These are phyloP conservation scores for Penaeus monodon DNA, from an alignment of 2,888 invertebrate species.

Conservation along the genomic window DNA sequence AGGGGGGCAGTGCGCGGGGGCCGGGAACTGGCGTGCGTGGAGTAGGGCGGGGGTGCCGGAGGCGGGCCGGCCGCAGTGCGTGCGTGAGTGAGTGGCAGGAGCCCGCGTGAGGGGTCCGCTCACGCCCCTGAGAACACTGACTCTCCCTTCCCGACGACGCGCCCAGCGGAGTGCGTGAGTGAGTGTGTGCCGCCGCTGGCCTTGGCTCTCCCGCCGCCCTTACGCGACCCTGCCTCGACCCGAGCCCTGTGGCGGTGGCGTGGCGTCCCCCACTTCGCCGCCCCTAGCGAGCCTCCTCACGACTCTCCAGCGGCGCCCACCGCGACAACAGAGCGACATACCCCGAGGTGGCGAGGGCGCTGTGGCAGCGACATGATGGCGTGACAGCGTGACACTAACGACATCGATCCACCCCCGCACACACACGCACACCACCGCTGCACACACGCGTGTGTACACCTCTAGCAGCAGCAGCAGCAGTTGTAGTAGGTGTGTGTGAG, in stretches of 20 bases:
- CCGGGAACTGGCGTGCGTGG: constrained; percentile 21
- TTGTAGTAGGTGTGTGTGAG: constrained; percentile 38
- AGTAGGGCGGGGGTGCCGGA: constrained; percentile 25
- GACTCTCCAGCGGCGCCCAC: background rate
- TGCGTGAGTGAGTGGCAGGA: constrained; percentile 47
- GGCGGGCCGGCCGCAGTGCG: constrained; percentile 42
- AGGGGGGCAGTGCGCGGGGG: constrained; percentile 20
- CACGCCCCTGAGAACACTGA: constrained; percentile 25
- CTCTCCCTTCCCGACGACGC: constrained; percentile 26
- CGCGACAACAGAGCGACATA: background rate
- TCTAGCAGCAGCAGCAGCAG: constrained; percentile 22
- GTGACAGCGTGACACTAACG: constrained; percentile 27
- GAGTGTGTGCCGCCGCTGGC: background rate
- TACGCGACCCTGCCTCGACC: background rate
- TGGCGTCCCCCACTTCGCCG: background rate
- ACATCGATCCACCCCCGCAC: constrained; percentile 47
- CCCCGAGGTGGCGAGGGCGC: constrained; percentile 29
- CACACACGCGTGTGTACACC: constrained; percentile 21
- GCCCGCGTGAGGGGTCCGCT: constrained; percentile 37
- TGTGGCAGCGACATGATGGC: constrained; percentile 38
- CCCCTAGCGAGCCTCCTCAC: constrained; percentile 7
- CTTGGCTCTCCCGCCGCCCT: background rate
- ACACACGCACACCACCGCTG: constrained; percentile 28
- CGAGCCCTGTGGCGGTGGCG: background rate
- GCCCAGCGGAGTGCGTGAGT: background rate